Evolutionary conservation across 2,888 invertebrate species (phyloP).

Genomic region (Parelbella ahira): DNA sequence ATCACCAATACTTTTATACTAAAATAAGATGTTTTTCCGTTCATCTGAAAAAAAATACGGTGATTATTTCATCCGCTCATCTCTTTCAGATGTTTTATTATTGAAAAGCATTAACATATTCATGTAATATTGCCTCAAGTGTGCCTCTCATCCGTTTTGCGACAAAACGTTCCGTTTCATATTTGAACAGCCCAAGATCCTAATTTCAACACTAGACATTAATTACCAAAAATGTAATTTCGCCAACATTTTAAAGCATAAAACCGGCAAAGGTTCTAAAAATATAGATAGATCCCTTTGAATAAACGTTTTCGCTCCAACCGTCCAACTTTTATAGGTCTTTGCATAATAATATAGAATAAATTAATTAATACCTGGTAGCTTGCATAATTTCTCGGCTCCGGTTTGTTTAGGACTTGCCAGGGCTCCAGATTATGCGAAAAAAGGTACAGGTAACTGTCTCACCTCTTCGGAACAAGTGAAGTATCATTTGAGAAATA

Average conservation of each 20-base stretch:
- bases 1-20: too few relatives aligned
- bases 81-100: too few relatives aligned
- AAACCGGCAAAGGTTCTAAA: constrained; percentile 22
- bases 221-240: constrained; percentile 19
- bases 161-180: constrained; percentile 7
- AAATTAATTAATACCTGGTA: constrained; percentile 55
- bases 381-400: constrained; percentile 44
- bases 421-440: constrained; percentile 8
- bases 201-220: constrained; percentile 9
- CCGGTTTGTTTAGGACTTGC: constrained; percentile 47
- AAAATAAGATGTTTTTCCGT: too few relatives aligned
- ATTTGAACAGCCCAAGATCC: constrained; percentile 3
- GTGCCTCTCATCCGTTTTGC: background rate
- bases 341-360: constrained; percentile 48
- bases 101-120: too few relatives aligned
- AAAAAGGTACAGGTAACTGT: background rate
- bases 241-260: constrained; percentile 17
- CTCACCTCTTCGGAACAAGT: background rate
- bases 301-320: constrained; percentile 38
- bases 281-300: constrained; percentile 36
- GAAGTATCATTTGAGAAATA: too few relatives aligned
- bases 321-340: constrained; percentile 37
- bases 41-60: too few relatives aligned
- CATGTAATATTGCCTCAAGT: too few relatives aligned
- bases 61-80: too few relatives aligned